These are phyloP conservation scores for Bimastos eiseni DNA, from an alignment of 2,888 invertebrate species.

Conservation along the genomic window DNA sequence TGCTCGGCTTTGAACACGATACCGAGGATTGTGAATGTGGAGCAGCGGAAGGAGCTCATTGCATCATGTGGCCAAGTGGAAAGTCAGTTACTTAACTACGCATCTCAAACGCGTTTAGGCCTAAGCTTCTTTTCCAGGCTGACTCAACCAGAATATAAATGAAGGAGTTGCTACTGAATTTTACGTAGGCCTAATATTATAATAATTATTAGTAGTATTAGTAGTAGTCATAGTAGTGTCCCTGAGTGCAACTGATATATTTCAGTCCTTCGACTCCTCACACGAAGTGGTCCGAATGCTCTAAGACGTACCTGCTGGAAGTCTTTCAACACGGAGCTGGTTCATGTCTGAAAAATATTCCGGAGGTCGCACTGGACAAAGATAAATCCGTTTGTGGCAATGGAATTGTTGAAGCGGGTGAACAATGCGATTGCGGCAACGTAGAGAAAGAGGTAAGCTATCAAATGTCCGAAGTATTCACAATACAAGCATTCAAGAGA, in stretches of 20 bases:
- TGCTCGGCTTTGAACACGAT: constrained; percentile 98
- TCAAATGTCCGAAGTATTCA: too few relatives aligned
- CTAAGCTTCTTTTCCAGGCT: not conserved
- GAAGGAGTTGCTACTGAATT: too few relatives aligned
- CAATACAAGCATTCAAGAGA: too few relatives aligned
- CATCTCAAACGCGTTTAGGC: too few relatives aligned
- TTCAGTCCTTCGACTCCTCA: not conserved
- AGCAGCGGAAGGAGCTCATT: constrained; percentile 66
- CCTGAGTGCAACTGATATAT: not conserved
- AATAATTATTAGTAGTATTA: too few relatives aligned
- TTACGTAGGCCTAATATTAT: too few relatives aligned
- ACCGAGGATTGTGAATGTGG: constrained; percentile 77
- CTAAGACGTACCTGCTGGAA: not conserved
- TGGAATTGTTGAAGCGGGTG: constrained; percentile 26
- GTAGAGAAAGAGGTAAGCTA: not conserved
- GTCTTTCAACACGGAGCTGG: not conserved
- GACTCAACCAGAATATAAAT: too few relatives aligned
- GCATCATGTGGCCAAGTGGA: constrained; percentile 92
- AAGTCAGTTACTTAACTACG: constrained; percentile 68
- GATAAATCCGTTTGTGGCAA: not conserved
- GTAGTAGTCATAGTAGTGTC: too few relatives aligned
- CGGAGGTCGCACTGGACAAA: not conserved
- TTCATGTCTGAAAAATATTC: constrained; percentile 19
- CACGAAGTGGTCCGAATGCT: constrained; percentile 9
- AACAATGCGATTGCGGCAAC: constrained; percentile 23